Percentiles rank a stretch among this genome's conserved stretches.
These are phyloP conservation scores for Sebastes variabilis DNA, from an alignment of 2,797 vertebrate genomes.

Conservation along the genomic window DNA sequence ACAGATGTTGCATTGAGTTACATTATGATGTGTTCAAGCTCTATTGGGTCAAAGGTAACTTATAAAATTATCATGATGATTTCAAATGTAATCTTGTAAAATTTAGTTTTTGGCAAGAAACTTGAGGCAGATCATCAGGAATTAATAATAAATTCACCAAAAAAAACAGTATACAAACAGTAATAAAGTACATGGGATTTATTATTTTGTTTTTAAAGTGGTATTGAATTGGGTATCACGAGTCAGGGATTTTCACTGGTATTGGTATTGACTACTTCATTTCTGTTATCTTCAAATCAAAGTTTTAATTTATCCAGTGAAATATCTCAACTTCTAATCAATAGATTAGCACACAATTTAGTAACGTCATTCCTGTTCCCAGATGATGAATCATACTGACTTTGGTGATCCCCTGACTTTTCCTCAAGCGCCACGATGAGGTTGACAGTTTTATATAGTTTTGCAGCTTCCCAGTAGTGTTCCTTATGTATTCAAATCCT, in stretches of 20 bases:
- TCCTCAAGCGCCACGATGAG: not conserved
- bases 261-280: not conserved
- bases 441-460: not conserved
- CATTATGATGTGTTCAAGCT: not conserved
- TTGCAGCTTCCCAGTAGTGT: too few species aligned
- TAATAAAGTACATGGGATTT: too few species aligned
- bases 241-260: too few species aligned
- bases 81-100: not conserved
- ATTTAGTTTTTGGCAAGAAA: too few species aligned
- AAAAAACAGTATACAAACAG: too few species aligned
- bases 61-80: not conserved
- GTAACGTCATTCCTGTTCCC: not conserved
- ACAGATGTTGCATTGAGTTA: not conserved
- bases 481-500: too few species aligned
- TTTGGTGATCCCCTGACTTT: not conserved
- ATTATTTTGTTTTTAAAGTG: not conserved
- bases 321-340: not conserved
- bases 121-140: too few species aligned
- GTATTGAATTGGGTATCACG: too few species aligned
- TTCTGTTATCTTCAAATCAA: fast-evolving
- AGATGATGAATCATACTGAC: not conserved
- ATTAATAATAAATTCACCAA: too few species aligned
- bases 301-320: not conserved
- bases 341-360: not conserved
- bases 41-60: not conserved